Conservation (phyloP, 2,888 invertebrate genomes). For the Atrina japonica region DNA sequence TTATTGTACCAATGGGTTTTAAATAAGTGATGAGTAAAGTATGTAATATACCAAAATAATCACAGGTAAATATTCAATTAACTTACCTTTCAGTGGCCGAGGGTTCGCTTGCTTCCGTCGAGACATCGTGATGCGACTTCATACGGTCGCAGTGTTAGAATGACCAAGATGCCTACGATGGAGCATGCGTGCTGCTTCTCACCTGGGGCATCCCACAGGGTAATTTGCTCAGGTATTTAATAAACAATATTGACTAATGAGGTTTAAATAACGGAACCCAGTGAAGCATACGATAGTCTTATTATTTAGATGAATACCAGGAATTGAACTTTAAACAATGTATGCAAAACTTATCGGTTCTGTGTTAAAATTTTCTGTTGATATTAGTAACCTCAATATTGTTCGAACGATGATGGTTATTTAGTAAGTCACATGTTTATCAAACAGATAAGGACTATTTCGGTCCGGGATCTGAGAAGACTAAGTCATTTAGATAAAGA, state of each 20-base stretch:
- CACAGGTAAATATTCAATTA: background rate
- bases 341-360: constrained; percentile 22
- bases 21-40: too few species aligned
- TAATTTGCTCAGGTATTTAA: constrained; percentile 27
- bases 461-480: constrained; percentile 2
- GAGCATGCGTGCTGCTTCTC: constrained; percentile 40
- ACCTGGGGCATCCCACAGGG: constrained; percentile 25
- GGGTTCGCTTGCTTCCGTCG: constrained; percentile 46
- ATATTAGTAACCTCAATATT: constrained; percentile 22
- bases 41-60: too few species aligned
- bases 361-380: constrained; percentile 3
- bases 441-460: constrained; percentile 19
- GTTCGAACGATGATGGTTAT: constrained; percentile 11
- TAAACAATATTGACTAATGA: constrained; percentile 37
- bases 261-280: constrained; percentile 33
- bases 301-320: constrained; percentile 20
- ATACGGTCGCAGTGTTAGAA: constrained; percentile 33
- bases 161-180: constrained; percentile 40
- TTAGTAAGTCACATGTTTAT: constrained; percentile 21
- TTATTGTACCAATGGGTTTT: too few species aligned
- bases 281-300: constrained; percentile 21
- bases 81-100: constrained; percentile 43
- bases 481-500: constrained; percentile 6
- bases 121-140: constrained; percentile 44
- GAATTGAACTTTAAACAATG: constrained; percentile 11